These are phyloP conservation scores for Heteromurus nitidus DNA, from an alignment of 2,888 invertebrate species.

Conservation along the genomic window DNA sequence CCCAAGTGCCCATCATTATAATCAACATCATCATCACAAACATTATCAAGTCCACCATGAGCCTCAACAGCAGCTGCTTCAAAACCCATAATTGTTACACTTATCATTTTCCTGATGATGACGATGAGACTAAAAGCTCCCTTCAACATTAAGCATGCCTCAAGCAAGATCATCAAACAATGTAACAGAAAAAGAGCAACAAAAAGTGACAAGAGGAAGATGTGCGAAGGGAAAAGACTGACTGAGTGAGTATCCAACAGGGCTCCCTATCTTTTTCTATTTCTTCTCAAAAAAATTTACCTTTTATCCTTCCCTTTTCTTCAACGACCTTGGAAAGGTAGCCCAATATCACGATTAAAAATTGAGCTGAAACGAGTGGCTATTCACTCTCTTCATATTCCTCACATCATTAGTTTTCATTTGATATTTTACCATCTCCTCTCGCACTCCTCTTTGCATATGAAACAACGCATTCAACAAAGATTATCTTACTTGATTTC, in stretches of 20 bases:
- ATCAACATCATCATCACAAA: conserved; percentile 37
- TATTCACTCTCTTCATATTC: conserved; percentile 7
- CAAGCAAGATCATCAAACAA: conserved; percentile 33
- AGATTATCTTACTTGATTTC: conserved; percentile 41
- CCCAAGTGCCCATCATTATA: conserved; percentile 50
- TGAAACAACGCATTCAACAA: neutral
- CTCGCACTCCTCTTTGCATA: neutral
- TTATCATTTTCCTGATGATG: conserved; percentile 51
- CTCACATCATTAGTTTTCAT: conserved; percentile 40
- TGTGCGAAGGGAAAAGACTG: neutral
- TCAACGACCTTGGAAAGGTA: conserved; percentile 60
- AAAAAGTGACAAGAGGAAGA: conserved; percentile 3
- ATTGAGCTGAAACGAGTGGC: neutral
- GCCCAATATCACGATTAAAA: conserved; percentile 4
- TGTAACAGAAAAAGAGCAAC: conserved; percentile 2
- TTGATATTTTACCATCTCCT: conserved; percentile 17
- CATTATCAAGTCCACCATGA: conserved; percentile 27
- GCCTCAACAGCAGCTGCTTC: conserved; percentile 39
- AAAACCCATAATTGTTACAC: conserved; percentile 51
- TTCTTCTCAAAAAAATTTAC: conserved; percentile 13
- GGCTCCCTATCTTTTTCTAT: conserved; percentile 33
- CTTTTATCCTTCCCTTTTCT: conserved; percentile 18
- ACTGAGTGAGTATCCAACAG: conserved; percentile 27
- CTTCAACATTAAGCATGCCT: conserved; percentile 40
- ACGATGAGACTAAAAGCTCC: conserved; percentile 34